Base-by-base conservation (phyloP, 2,797 vertebrate species). In the Characodon lateralis region DNA sequence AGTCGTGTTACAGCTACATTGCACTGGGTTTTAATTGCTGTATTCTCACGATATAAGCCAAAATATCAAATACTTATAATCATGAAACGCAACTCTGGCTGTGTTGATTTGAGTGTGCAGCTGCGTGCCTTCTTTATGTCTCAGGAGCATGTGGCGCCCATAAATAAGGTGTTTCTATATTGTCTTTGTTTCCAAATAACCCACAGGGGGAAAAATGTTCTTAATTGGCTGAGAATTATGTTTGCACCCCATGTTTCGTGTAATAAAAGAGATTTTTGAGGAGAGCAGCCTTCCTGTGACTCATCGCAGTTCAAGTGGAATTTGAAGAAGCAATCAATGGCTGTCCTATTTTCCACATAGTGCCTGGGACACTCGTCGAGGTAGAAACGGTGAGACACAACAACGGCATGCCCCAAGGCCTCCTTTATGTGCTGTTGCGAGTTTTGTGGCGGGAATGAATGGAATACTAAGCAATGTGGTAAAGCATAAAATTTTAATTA, bases 401-500 rank as follows among this genome's bases (percentile, higher is more conserved):
- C 87, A 89, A 79, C 73, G 53, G 77, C n/a, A 72, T 90, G 74
- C 83, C 89, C 88, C 0, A 55, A 84, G 85, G 88, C 83, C 80
- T 76, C 83, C 90, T 84, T 87, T 79, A 87, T 87, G 82, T 89
- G 82, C 77, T 77, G 55, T 80, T 88, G 74, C 53, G 83, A 81
- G 81, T 74, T 69, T 71, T 80, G 77, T 73, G 74, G 85, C 81
- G 77, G 79, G 84, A 91, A 85, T 86, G 63, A 91, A 90, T 72
- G 46, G 71, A 83, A 91, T 79, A 80, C 80, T 87, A 83, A 82
- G 78, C 73, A 87, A 73, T 70, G 78, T 84, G 81, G 72, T 84
- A 77, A 83, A 78, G 77, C 78, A 86, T 88, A 74, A 50, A 61
- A 87, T 78, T 91, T 93, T 85, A 91, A 93, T 93, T 89, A 80